Evolutionary conservation across 1,140 invertebrate genomes (phyloP).

Genomic region (Rhagoletis zephyria): DNA sequence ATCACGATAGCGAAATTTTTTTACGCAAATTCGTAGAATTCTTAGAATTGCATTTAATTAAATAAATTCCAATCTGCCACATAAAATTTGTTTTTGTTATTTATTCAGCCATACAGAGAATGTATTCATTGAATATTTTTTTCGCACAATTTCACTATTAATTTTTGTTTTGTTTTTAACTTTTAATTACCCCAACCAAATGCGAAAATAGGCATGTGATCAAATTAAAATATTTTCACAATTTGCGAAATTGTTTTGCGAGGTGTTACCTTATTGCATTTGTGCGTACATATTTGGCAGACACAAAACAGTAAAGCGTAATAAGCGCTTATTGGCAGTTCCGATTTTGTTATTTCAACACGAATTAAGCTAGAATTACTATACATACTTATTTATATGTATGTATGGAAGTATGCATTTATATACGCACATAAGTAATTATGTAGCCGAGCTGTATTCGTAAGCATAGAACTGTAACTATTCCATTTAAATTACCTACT

Average conservation of each 20-base stretch:
- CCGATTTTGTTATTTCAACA: not conserved
- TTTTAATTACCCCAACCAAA: conserved; percentile 17
- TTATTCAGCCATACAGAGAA: not conserved
- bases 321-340: conserved; percentile 22
- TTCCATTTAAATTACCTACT: too few species aligned
- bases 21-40: too few species aligned
- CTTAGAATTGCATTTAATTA: too few species aligned
- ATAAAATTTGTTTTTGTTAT: not conserved
- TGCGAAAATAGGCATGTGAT: not conserved
- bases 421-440: not conserved
- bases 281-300: not conserved
- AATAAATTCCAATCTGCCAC: not conserved
- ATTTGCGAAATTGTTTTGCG: conserved; percentile 26
- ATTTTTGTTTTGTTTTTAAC: not conserved
- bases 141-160: not conserved
- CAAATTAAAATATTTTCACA: conserved; percentile 39
- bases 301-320: not conserved
- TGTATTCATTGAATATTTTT: conserved; percentile 17
- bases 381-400: not conserved
- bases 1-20: too few species aligned
- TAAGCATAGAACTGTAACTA: too few species aligned
- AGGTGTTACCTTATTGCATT: conserved; percentile 19
- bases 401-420: not conserved
- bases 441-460: not conserved
- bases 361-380: not conserved